A percentile compares a stretch with the other conserved stretches of the same genome.
phyloP scores from a whole-genome alignment of 2,113 vertebrate genomes.

The Triplophysa dalaica region DNA sequence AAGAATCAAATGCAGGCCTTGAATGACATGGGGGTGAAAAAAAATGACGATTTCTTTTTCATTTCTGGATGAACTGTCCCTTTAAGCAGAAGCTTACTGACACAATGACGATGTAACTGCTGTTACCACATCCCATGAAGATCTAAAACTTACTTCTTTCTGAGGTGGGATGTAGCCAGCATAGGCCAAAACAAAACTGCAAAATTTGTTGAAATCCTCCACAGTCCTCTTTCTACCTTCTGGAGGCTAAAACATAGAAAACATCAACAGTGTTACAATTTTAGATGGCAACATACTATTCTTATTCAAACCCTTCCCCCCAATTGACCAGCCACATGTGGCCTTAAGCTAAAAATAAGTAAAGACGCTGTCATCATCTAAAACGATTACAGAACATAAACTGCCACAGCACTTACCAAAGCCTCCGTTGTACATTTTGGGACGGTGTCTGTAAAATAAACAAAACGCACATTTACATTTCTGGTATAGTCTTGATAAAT shows the following conservation, averaged over 20 bases:
- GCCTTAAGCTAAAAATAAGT: conserved; percentile 40
- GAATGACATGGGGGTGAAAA: no score
- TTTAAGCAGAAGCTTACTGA: no score
- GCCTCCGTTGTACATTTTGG: conserved; percentile 54
- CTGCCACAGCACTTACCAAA: conserved; percentile 48
- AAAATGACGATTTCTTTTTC: no score
- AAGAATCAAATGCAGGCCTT: no score
- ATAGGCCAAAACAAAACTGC: conserved; percentile 61
- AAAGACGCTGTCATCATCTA: conserved; percentile 16
- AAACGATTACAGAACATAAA: conserved; percentile 17
- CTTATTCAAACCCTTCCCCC: conserved; percentile 13
- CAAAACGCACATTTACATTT: not conserved
- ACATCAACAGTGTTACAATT: not conserved
- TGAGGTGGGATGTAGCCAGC: conserved; percentile 62
- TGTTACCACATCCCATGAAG: not conserved
- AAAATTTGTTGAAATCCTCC: conserved; percentile 64
- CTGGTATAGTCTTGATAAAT: no score
- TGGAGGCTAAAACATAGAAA: conserved; percentile 61
- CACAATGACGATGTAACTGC: no score
- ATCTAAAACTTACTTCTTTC: conserved; percentile 51
- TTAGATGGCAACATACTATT: not conserved
- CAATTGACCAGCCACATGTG: conserved; percentile 27
- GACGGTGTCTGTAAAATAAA: conserved; percentile 48
- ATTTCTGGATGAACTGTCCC: no score
- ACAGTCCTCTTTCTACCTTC: conserved; percentile 63